phyloP scores from a whole-genome alignment of 2,888 invertebrate genomes.

The Leucophenga montana region DNA sequence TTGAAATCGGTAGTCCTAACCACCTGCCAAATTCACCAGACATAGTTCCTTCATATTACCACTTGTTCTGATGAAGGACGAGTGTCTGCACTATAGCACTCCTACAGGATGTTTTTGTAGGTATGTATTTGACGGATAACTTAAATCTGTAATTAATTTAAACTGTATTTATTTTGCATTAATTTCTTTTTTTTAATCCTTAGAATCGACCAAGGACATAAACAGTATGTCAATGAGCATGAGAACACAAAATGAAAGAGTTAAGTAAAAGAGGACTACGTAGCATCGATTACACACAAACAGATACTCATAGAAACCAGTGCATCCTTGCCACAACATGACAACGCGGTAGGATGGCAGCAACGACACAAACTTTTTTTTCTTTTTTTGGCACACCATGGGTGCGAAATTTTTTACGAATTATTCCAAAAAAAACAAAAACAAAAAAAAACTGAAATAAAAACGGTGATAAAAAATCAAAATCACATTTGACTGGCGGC shows the following conservation, averaged over 20 bases:
- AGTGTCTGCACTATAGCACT: no score
- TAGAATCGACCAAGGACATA: slow-evolving; percentile 60
- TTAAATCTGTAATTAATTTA: no score
- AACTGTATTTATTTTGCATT: no score
- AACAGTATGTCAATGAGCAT: slow-evolving; percentile 64
- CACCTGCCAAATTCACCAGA: no score
- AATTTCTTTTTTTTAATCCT: no score
- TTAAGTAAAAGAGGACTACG: slow-evolving; percentile 18
- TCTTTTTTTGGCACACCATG: slow-evolving; percentile 54
- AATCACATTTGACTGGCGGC: slow-evolving; percentile 32
- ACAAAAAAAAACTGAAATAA: neutral
- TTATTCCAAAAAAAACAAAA: neutral
- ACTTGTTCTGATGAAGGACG: no score
- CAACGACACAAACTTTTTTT: neutral
- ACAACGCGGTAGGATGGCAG: neutral
- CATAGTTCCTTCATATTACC: no score
- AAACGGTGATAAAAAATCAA: slow-evolving; percentile 34
- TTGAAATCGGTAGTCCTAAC: no score
- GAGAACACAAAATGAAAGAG: slow-evolving; percentile 49
- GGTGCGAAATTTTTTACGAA: slow-evolving; percentile 50
- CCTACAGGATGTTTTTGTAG: no score
- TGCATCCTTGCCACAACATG: neutral
- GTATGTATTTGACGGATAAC: no score
- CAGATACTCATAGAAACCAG: neutral
- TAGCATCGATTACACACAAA: neutral